Evolutionary conservation across 2,113 vertebrate genomes (phyloP), one percentile per base, ranked within the genome.

Genomic region (Dolichotis patagonum): DNA sequence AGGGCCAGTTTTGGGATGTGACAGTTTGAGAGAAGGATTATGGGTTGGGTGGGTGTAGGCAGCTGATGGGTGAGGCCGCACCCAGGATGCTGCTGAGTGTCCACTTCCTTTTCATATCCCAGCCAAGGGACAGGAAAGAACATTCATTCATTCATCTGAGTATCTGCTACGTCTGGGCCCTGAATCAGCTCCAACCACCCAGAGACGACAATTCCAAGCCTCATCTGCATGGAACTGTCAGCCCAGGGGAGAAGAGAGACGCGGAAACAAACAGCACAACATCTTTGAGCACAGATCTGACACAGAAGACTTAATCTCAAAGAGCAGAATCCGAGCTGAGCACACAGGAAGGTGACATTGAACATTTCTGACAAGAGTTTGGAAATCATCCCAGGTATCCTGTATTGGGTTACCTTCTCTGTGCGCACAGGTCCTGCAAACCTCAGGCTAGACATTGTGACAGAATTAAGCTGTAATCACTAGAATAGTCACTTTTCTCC

Each of bases 1-100:
- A 96, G 41, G 62, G 62, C 62, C 67, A 75, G 63, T 75, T 85
- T 81, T 10, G 24, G 69, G 87, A 93, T 54, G 77, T 60, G 90
- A 43, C 52, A n/a, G 35, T 54, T 78, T 52, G 41, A 71, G 14
- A 24, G 41, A 65, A 77, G 35, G 94, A 90, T 94, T 87, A 85
- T 22, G 20, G 6, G n/a, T 17, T 60, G 35, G 71, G 38, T 65
- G 43, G 30, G 90, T 63, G 16, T 81, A n/a, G 8, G 13, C 58
- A 54, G 52, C 26, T 82, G 65, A 54, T 7, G 13, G 58, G 46
- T 52, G 4, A 30, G 93, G 78, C 56, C 0, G 1, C 24, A 52
- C 69, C 77, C 49, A 5, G 58, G 63, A 95, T 6, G 11, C 43
- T 78, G 52, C 13, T 6, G 35, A 86, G 22, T 10, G 43, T 73